Evolutionary conservation across 2,113 vertebrate genomes (phyloP).

Genomic region (Ibidorhyncha struthersii): DNA sequence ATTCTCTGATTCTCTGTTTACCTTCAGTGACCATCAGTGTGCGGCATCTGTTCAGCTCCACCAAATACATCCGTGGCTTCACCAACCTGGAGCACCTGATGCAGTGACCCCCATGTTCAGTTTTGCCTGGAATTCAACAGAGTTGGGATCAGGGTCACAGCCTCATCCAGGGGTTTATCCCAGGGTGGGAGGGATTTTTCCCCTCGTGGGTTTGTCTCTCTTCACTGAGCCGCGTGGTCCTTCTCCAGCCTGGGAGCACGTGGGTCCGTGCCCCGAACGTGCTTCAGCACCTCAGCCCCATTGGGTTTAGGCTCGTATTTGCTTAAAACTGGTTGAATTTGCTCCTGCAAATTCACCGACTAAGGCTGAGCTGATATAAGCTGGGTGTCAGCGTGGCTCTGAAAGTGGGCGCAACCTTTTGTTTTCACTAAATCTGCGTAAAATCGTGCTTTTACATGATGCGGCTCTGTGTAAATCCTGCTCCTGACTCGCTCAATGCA

Average conservation of each 20-base stretch:
- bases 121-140: not conserved
- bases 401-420: not conserved
- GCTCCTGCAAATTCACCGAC: not conserved
- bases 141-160: not conserved
- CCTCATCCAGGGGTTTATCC: fast-evolving
- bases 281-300: fast-evolving
- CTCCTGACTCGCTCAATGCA: not conserved
- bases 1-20: not conserved
- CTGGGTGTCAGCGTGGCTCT: not conserved
- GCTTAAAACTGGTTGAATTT: no score
- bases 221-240: fast-evolving
- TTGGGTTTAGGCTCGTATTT: fast-evolving
- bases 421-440: not conserved
- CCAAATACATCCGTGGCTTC: fast-evolving
- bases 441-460: not conserved
- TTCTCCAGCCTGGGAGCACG: not conserved
- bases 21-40: fast-evolving
- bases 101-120: fast-evolving
- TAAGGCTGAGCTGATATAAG: not conserved
- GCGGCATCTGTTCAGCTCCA: fast-evolving
- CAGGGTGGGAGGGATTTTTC: fast-evolving
- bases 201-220: not conserved
- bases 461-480: not conserved
- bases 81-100: fast-evolving
- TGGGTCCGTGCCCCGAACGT: not conserved